These are phyloP conservation scores for Heliconius congener DNA, from an alignment of 1,140 invertebrate species.

Conservation along the genomic window DNA sequence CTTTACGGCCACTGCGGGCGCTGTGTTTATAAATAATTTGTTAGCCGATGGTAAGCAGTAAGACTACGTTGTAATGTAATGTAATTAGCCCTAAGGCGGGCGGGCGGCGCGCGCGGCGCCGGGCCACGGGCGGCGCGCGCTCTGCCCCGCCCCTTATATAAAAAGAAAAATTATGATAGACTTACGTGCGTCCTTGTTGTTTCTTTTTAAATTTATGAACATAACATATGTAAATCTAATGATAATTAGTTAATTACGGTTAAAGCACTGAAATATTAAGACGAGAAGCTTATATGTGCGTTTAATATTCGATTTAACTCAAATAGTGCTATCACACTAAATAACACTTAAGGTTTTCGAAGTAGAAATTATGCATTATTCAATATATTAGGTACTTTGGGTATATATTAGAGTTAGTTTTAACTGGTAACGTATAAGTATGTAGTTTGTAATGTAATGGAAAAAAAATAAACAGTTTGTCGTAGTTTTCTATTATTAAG, in stretches of 20 bases:
- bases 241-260: conserved; percentile 84
- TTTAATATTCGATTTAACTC: conserved; percentile 68
- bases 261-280: conserved; percentile 77
- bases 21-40: conserved; percentile 76
- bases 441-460: conserved; percentile 80
- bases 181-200: conserved; percentile 77
- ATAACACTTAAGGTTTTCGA: conserved; percentile 75
- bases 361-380: conserved; percentile 81
- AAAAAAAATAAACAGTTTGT: conserved; percentile 78
- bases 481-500: conserved; percentile 81
- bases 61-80: conserved; percentile 75
- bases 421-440: conserved; percentile 79
- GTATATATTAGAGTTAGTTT: conserved; percentile 80
- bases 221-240: conserved; percentile 61
- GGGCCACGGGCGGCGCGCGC: conserved; percentile 34
- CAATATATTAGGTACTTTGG: conserved; percentile 81
- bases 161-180: conserved; percentile 83
- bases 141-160: conserved; percentile 68
- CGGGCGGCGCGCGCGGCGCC: conserved; percentile 34
- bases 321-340: conserved; percentile 73
- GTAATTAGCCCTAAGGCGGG: conserved; percentile 65
- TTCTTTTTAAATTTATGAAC: conserved; percentile 55
- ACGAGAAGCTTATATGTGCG: conserved; percentile 76
- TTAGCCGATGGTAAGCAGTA: conserved; percentile 70
- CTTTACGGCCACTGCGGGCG: conserved; percentile 59